Percentiles rank a stretch among this genome's conserved stretches.
Conservation (phyloP, 1,140 invertebrate genomes). For the Microplitis mediator region DNA sequence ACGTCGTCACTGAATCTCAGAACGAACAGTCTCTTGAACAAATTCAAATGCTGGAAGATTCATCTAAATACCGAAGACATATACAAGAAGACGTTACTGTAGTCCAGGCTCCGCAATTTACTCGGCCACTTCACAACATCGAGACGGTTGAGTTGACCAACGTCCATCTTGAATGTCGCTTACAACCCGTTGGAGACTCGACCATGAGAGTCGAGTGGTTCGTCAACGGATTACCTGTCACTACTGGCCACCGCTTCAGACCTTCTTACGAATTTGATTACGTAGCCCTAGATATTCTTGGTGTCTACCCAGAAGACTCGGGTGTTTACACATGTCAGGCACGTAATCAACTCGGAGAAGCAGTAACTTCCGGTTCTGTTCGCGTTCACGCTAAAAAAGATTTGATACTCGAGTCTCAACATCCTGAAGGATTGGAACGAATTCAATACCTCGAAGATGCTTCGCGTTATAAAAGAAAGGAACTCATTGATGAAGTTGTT, state of each 20-base stretch:
- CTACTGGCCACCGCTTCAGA: constrained; percentile 90
- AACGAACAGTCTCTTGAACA: constrained; percentile 94
- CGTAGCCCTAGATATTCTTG: constrained; percentile 92
- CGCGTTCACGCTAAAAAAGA: constrained; percentile 88
- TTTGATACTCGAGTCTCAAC: constrained; percentile 82
- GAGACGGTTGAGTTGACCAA: constrained; percentile 91
- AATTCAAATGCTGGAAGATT: constrained; percentile 92
- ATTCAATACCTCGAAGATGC: constrained; percentile 90
- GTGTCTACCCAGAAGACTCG: constrained; percentile 95
- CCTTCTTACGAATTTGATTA: constrained; percentile 98
- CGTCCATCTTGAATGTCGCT: constrained; percentile 89
- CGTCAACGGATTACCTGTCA: constrained; percentile 87
- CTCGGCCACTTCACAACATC: constrained; percentile 85
- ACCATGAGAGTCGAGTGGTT: constrained; percentile 98
- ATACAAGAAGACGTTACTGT: constrained; percentile 78
- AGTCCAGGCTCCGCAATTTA: constrained; percentile 85
- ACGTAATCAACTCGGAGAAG: constrained; percentile 89
- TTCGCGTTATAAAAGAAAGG: constrained; percentile 81
- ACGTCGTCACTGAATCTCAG: constrained; percentile 91
- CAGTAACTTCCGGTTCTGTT: constrained; percentile 89
- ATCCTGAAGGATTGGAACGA: constrained; percentile 85
- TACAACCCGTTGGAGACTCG: constrained; percentile 93
- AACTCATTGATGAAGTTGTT: constrained; percentile 82
- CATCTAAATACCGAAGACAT: constrained; percentile 74
- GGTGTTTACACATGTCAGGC: constrained; percentile 95